These are phyloP conservation scores for Agrochola lota DNA, from an alignment of 2,888 invertebrate species.

Conservation along the genomic window DNA sequence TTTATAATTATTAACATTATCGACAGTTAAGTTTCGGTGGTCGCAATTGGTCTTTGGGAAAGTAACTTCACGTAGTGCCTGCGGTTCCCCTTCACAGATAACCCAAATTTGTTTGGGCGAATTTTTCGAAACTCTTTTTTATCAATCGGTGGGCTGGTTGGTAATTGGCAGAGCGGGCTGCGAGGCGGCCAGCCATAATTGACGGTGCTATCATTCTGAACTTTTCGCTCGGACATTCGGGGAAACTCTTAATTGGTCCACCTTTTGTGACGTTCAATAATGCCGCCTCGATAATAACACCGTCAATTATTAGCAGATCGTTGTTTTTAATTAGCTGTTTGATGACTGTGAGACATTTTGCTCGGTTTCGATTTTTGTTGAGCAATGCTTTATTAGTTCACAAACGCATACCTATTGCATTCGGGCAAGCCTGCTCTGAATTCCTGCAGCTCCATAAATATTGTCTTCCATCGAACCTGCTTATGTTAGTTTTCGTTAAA, in stretches of 20 bases:
- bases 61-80: constrained; percentile 75
- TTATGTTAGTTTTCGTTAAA: constrained; percentile 40
- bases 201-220: constrained; percentile 89
- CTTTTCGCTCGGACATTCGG: constrained; percentile 87
- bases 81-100: constrained; percentile 80
- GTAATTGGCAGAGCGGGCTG: constrained; percentile 86
- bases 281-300: constrained; percentile 88
- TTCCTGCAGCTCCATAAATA: constrained; percentile 53
- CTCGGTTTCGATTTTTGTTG: constrained; percentile 55
- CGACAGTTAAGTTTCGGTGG: constrained; percentile 75
- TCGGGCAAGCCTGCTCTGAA: constrained; percentile 25
- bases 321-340: constrained; percentile 85
- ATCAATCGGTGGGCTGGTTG: constrained; percentile 85
- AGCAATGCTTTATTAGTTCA: constrained; percentile 55
- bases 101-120: constrained; percentile 86
- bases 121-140: constrained; percentile 88
- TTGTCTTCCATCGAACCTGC: constrained; percentile 26
- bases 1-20: constrained; percentile 84
- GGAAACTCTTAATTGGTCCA: constrained; percentile 90
- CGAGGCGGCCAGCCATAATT: constrained; percentile 85
- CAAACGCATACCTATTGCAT: constrained; percentile 50
- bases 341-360: constrained; percentile 71
- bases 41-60: constrained; percentile 78
- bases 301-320: constrained; percentile 87
- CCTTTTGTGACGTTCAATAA: constrained; percentile 88